Percentiles rank a stretch among this genome's conserved stretches.
Evolutionary conservation across 2,113 vertebrate species (phyloP).

Genomic region (Heterochromis multidens): DNA sequence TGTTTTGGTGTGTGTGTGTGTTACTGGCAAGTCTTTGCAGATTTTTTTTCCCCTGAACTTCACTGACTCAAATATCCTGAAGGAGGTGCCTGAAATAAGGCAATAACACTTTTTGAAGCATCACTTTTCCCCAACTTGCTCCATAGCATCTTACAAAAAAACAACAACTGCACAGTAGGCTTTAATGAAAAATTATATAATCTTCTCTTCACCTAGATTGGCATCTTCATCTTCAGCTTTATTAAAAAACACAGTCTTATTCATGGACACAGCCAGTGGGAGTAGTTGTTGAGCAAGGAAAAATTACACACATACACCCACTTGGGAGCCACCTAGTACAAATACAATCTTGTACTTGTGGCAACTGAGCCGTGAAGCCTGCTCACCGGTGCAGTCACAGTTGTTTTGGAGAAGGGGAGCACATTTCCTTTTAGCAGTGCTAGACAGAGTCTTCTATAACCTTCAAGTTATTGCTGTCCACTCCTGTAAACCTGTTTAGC

Average conservation of each 20-base stretch:
- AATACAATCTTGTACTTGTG: constrained; percentile 25
- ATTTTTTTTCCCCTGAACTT: not conserved
- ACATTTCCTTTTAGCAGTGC: not conserved
- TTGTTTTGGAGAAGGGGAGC: not conserved
- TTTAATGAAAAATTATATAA: constrained; percentile 3
- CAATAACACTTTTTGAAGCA: not conserved
- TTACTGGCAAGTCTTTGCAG: not conserved
- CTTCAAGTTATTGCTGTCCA: not conserved
- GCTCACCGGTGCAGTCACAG: not conserved
- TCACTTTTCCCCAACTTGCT: not conserved
- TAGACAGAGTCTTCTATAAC: not conserved
- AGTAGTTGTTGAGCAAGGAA: constrained; percentile 1
- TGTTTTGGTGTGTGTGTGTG: not conserved
- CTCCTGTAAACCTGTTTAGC: not conserved
- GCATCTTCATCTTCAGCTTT: not conserved
- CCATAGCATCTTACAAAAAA: not conserved
- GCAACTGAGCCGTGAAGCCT: not conserved
- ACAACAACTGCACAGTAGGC: not conserved
- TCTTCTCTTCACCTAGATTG: not conserved
- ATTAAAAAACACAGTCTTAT: not conserved
- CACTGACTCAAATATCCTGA: not conserved
- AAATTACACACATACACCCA: not conserved
- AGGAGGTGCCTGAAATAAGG: not conserved
- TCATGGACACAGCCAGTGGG: not conserved
- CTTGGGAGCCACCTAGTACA: not conserved